Evolutionary conservation across 2,113 vertebrate genomes (phyloP), one percentile per base, ranked within the genome.

Genomic region (Diphyllodes magnificus): DNA sequence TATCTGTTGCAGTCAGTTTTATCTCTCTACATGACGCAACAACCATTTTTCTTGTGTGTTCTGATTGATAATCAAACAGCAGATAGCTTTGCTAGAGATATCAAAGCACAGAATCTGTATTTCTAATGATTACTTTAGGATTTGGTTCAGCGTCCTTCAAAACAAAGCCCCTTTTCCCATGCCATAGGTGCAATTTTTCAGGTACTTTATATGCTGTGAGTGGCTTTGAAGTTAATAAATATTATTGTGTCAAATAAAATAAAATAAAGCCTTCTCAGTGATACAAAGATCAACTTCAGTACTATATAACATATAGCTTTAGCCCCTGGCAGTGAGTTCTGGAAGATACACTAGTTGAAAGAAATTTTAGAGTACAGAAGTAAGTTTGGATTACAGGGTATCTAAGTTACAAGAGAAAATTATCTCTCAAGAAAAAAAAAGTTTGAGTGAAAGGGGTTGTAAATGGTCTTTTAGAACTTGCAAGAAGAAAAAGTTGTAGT

Each of bases 151-250:
- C 4, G 16, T 86, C 35, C 17, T 96, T 66, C 31, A 56, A 89
- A 90, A 45, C 14, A 79, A 92, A 84, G 8, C 20, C 6, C 11
- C 6, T 79, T 95, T 31, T 21, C 24, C 20, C 2, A 4, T 59
- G 64, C 7, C 22, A 37, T 37, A 73, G 70, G 9, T 53, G 21
- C 7, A 82, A 40, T 63, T 88, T 93, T 96, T 95, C 56, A 81
- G 86, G 51, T 44, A 60, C 94, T 96, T 77, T 80, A 33, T 44
- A 84, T 75, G 44, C 24, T 11, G 9, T 19, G 51, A 73, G 22
- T 59, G 28, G 37, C 35, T 94, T 90, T 40, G 68, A 95, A 78
- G 47, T 64, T 94, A 96, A 94, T 95, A 93, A 83, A 94, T 88
- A 77, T 44, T 88, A 75, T 40, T 76, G 21, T 71, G 50, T 54